Percentiles rank a stretch among this genome's conserved stretches.
These are phyloP conservation scores for Amblyraja radiata DNA, from an alignment of 2,797 vertebrate species.

Conservation along the genomic window DNA sequence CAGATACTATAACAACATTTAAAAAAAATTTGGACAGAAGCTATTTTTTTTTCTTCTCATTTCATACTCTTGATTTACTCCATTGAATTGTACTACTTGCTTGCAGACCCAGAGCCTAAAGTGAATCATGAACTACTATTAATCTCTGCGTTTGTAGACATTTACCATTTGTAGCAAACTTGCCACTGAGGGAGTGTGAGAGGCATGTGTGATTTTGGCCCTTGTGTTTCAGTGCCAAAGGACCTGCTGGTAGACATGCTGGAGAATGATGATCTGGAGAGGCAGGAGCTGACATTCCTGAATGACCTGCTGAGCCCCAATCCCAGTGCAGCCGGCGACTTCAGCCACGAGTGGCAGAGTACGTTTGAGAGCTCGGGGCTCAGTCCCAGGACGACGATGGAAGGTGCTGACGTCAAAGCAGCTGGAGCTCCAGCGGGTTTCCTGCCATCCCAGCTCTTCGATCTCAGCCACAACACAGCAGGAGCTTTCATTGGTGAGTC, in stretches of 20 bases:
- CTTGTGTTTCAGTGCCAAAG: constrained; percentile 42
- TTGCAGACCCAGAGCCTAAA: too few relatives aligned
- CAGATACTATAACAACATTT: too few relatives aligned
- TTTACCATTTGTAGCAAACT: background rate
- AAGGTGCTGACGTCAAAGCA: constrained; percentile 44
- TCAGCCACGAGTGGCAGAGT: constrained; percentile 60
- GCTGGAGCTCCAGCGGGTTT: constrained; percentile 59
- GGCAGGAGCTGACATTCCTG: constrained; percentile 70
- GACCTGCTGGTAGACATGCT: constrained; percentile 51
- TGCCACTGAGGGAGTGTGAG: background rate
- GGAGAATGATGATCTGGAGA: constrained; percentile 62
- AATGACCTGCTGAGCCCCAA: constrained; percentile 61
- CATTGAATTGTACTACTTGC: background rate
- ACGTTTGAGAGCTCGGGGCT: constrained; percentile 56
- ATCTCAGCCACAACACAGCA: constrained; percentile 67
- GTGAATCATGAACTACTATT: too few relatives aligned
- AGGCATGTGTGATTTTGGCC: background rate
- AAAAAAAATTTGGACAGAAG: too few relatives aligned
- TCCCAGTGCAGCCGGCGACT: constrained; percentile 53
- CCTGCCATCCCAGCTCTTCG: constrained; percentile 76
- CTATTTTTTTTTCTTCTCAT: background rate
- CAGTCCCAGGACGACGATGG: constrained; percentile 36
- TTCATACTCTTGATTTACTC: background rate
- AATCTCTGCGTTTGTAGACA: background rate
- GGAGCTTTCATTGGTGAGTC: constrained; percentile 52